Percentiles rank a stretch among this genome's conserved stretches.
Evolutionary conservation across 2,113 vertebrate species (phyloP).

Genomic region (Actenoides lindsayi): DNA sequence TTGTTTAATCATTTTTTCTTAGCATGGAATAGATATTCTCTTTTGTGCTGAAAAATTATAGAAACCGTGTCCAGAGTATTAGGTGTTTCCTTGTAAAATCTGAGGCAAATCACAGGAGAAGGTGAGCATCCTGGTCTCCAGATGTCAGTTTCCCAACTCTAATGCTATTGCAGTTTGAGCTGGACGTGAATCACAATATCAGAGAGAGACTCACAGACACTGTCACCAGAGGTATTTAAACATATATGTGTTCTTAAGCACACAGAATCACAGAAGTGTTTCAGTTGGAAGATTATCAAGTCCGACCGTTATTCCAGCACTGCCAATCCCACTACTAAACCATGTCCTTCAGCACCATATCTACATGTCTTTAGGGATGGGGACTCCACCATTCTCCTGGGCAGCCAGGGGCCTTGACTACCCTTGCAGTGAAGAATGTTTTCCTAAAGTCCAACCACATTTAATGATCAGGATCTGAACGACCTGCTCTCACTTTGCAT

Average conservation of each 20-base stretch:
- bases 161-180: background rate
- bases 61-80: background rate
- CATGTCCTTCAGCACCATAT: no score
- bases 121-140: background rate
- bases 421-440: no score
- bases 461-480: background rate
- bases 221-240: background rate
- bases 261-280: no score
- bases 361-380: no score
- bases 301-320: no score
- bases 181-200: accelerated
- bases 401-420: no score
- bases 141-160: background rate
- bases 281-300: no score
- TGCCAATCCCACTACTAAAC: no score
- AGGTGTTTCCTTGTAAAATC: background rate
- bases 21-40: background rate
- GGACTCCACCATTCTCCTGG: no score
- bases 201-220: background rate
- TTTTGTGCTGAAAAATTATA: background rate
- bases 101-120: background rate
- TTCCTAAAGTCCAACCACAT: no score
- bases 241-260: background rate
- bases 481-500: background rate
- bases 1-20: background rate